phyloP scores from a whole-genome alignment of 2,797 vertebrate genomes.

The Muscicapa comitata region DNA sequence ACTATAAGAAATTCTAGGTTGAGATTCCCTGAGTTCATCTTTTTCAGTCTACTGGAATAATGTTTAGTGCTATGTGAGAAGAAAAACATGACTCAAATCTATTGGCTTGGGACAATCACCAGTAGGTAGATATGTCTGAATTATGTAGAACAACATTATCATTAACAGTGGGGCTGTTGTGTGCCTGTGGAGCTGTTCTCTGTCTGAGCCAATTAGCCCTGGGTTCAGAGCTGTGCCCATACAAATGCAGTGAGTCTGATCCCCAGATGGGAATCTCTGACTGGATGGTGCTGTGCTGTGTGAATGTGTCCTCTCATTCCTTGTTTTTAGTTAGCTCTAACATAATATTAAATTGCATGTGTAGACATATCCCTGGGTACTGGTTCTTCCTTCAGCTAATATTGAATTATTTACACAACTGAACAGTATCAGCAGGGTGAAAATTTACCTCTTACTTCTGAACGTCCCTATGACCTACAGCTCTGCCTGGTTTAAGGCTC shows the following conservation, averaged over 20 bases:
- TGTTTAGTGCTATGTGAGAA: neutral
- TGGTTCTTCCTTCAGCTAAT: slow-evolving; percentile 15
- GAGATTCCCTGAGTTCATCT: neutral
- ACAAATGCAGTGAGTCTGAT: neutral
- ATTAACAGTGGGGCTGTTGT: neutral
- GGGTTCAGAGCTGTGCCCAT: neutral
- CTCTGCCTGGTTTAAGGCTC: neutral
- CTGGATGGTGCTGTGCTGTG: neutral
- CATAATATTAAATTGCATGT: neutral
- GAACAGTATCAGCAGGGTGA: neutral
- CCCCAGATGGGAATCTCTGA: neutral
- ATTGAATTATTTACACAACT: slow-evolving; percentile 33
- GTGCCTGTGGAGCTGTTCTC: neutral
- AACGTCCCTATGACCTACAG: neutral
- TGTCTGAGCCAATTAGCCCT: neutral
- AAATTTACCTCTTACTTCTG: neutral
- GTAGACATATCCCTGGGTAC: neutral
- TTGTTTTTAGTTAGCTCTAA: neutral
- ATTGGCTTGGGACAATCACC: neutral
- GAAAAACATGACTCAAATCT: neutral
- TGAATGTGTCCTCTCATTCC: neutral
- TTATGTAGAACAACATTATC: neutral
- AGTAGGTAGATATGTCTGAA: neutral
- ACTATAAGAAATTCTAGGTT: neutral
- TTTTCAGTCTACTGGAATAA: neutral